Evolutionary conservation across 92 coral and sea anemone genomes (phyloP).

Genomic region (Hydrozoanthus gracilis): DNA sequence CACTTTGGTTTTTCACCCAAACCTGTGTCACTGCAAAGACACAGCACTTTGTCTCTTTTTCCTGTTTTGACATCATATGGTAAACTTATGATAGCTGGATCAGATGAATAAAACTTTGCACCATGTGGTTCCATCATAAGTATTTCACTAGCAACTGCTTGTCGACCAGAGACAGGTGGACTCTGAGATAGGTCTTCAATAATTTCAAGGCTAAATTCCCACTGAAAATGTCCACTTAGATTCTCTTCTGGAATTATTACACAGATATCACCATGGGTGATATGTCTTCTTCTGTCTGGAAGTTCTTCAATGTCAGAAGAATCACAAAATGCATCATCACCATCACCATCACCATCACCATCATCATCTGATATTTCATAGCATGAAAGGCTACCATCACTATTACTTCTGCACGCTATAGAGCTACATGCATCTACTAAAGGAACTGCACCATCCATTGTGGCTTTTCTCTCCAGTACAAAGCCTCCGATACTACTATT

Average conservation of each 20-base stretch:
- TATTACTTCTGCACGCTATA: constrained; percentile 37
- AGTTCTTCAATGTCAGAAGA: constrained; percentile 49
- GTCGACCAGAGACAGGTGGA: constrained; percentile 69
- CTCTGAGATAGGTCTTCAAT: constrained; percentile 71
- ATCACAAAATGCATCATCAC: constrained; percentile 39
- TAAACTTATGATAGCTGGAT: constrained; percentile 88
- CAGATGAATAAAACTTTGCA: constrained; percentile 73
- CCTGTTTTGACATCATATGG: constrained; percentile 73
- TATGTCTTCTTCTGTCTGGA: constrained; percentile 68
- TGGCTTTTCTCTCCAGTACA: constrained; percentile 40
- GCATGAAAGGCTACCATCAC: constrained; percentile 44
- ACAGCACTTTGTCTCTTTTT: constrained; percentile 67
- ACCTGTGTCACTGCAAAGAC: constrained; percentile 91
- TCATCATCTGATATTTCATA: constrained; percentile 55
- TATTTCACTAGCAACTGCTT: constrained; percentile 82
- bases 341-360: not conserved
- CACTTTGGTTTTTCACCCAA: constrained; percentile 77
- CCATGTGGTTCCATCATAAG: constrained; percentile 91
- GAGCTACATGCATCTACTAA: constrained; percentile 14
- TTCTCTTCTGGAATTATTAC: constrained; percentile 89
- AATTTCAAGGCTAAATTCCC: constrained; percentile 83
- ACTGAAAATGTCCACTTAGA: constrained; percentile 80
- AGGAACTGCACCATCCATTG: constrained; percentile 37
- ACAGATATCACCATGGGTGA: constrained; percentile 87
- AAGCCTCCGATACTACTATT: constrained; percentile 44